phyloP scores from a whole-genome alignment of 2,797 vertebrate genomes.

The Danio kyathit region DNA sequence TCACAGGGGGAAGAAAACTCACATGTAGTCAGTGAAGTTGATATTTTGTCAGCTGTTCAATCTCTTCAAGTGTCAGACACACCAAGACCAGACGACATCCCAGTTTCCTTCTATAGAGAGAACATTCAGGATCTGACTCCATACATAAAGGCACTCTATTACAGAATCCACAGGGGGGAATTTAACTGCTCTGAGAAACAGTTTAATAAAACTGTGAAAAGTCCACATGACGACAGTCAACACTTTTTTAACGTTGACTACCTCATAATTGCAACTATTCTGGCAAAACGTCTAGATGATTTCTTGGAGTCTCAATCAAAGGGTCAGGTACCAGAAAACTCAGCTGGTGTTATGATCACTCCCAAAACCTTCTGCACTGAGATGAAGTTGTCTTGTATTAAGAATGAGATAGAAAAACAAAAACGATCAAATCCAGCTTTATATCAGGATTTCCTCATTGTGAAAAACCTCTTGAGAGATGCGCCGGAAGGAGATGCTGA shows the following conservation, averaged over 20 bases:
- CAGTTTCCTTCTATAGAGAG: conserved; percentile 22
- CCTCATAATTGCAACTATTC: conserved; percentile 19
- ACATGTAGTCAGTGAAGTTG: not conserved
- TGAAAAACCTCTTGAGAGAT: conserved; percentile 16
- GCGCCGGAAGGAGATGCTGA: not conserved
- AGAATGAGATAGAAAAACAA: not conserved
- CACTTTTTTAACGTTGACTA: conserved; percentile 24
- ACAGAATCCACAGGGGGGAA: not conserved
- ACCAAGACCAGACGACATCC: conserved; percentile 25
- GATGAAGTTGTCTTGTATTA: conserved; percentile 6
- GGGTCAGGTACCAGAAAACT: not conserved
- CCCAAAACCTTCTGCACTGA: conserved; percentile 13
- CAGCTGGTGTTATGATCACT: not conserved
- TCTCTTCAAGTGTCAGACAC: conserved; percentile 46
- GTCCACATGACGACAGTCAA: conserved; percentile 3
- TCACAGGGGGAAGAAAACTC: not conserved
- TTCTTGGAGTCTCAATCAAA: conserved; percentile 7
- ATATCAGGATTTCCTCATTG: not conserved
- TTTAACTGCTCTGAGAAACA: not conserved
- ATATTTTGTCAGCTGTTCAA: conserved; percentile 14
- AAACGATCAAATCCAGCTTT: not conserved
- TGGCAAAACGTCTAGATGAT: not conserved
- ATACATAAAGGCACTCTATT: conserved; percentile 14
- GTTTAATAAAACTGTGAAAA: conserved; percentile 5
- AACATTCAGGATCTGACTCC: not conserved